Percentiles rank a stretch among this genome's conserved stretches.
Conservation (phyloP, 2,888 invertebrate genomes). For the Criorhina ranunculi region DNA sequence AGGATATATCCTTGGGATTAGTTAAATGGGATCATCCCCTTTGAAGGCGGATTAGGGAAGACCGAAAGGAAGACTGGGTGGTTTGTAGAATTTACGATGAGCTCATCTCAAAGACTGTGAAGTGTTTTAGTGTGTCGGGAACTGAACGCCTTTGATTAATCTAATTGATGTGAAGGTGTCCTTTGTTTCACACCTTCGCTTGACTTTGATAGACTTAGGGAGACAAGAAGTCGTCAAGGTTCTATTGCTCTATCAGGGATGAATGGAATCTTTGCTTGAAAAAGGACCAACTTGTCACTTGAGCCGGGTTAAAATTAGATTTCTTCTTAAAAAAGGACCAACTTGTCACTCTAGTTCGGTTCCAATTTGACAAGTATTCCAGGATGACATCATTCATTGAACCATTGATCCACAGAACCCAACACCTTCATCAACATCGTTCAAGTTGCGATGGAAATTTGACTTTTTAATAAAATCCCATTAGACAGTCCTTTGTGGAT, state of each 20-base stretch:
- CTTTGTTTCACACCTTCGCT: slow-evolving; percentile 21
- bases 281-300: too few relatives aligned
- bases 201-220: background rate
- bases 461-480: slow-evolving; percentile 13
- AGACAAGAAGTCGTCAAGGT: background rate
- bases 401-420: background rate
- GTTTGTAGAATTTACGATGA: slow-evolving; percentile 38
- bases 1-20: slow-evolving; percentile 67
- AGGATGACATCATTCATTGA: too few relatives aligned
- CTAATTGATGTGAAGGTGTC: slow-evolving; percentile 67
- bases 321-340: too few relatives aligned
- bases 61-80: slow-evolving; percentile 24
- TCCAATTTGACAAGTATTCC: too few relatives aligned
- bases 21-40: slow-evolving; percentile 70
- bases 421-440: background rate
- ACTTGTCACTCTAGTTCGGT: too few relatives aligned
- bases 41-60: slow-evolving; percentile 46
- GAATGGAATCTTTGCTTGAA: too few relatives aligned
- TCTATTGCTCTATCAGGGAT: background rate
- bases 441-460: background rate
- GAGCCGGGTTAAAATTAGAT: too few relatives aligned
- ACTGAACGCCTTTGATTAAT: slow-evolving; percentile 67
- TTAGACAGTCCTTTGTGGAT: background rate
- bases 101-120: slow-evolving; percentile 8
- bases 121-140: slow-evolving; percentile 52